Percentiles rank a stretch among this genome's conserved stretches.
Evolutionary conservation across 2,888 invertebrate species (phyloP).

Genomic region (Ptychoptera contaminata): DNA sequence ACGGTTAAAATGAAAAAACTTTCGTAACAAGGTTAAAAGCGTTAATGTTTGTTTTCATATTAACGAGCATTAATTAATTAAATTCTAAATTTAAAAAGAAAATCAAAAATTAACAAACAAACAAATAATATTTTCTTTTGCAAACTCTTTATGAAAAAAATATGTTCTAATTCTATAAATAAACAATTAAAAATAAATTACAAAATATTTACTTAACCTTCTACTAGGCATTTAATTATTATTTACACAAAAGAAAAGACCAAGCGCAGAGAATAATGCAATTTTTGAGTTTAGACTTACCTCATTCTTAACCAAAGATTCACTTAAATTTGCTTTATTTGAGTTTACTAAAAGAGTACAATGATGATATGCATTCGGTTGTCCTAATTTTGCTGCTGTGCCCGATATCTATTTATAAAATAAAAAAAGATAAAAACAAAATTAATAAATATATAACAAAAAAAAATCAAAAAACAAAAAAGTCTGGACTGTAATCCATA

Average conservation of each 20-base stretch:
- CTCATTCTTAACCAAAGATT: constrained; percentile 57
- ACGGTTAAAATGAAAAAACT: no score
- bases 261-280: no score
- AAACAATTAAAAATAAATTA: neutral
- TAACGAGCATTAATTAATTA: no score
- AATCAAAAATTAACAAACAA: no score
- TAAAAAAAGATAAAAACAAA: constrained; percentile 3
- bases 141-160: neutral
- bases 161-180: constrained; percentile 3
- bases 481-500: neutral
- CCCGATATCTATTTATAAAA: constrained; percentile 63
- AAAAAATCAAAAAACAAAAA: constrained; percentile 1
- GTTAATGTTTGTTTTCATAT: no score
- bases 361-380: constrained; percentile 88
- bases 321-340: constrained; percentile 57
- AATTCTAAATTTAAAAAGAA: no score
- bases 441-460: neutral
- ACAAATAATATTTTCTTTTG: neutral
- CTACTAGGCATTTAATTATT: neutral
- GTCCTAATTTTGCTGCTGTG: constrained; percentile 83
- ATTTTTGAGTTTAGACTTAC: constrained; percentile 34
- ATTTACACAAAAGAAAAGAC: constrained; percentile 1
- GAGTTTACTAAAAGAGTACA: constrained; percentile 85
- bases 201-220: neutral
- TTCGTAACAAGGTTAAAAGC: no score